Percentiles rank a stretch among this genome's conserved stretches.
Conservation (phyloP, 2,113 vertebrate species). For the Shinisaurus crocodilurus region DNA sequence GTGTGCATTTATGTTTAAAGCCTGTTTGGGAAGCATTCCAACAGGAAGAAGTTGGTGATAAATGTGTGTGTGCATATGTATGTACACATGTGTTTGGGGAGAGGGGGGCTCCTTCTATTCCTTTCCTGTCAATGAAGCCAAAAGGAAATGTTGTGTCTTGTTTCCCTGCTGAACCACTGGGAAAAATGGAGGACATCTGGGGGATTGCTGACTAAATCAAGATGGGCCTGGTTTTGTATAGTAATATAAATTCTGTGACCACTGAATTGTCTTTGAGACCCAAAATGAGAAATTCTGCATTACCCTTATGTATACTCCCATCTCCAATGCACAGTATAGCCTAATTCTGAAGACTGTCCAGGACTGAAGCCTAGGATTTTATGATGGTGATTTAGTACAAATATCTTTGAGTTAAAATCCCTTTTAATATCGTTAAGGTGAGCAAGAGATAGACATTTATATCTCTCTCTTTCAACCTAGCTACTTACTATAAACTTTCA, state of each 20-base stretch:
- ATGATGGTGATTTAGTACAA: not conserved
- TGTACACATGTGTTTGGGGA: too few species aligned
- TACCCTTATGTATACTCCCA: not conserved
- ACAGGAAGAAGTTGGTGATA: not conserved
- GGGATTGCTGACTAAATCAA: not conserved
- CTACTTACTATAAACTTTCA: not conserved
- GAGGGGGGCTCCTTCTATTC: too few species aligned
- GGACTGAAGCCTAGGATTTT: not conserved
- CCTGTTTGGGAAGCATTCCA: not conserved
- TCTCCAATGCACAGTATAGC: not conserved
- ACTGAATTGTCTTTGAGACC: not conserved
- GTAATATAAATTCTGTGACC: not conserved
- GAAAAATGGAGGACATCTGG: not conserved
- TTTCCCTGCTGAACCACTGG: not conserved
- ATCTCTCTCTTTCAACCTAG: not conserved
- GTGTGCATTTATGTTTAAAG: not conserved
- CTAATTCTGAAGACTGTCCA: not conserved
- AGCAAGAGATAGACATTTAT: not conserved
- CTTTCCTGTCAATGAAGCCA: not conserved
- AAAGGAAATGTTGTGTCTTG: not conserved
- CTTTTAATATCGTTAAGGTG: not conserved
- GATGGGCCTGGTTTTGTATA: not conserved
- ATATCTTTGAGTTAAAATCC: not conserved
- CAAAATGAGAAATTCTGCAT: not conserved
- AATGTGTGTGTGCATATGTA: not conserved